Percentiles rank a stretch among this genome's conserved stretches.
phyloP scores from a whole-genome alignment of 2,797 vertebrate genomes.

The Lepus townsendii region DNA sequence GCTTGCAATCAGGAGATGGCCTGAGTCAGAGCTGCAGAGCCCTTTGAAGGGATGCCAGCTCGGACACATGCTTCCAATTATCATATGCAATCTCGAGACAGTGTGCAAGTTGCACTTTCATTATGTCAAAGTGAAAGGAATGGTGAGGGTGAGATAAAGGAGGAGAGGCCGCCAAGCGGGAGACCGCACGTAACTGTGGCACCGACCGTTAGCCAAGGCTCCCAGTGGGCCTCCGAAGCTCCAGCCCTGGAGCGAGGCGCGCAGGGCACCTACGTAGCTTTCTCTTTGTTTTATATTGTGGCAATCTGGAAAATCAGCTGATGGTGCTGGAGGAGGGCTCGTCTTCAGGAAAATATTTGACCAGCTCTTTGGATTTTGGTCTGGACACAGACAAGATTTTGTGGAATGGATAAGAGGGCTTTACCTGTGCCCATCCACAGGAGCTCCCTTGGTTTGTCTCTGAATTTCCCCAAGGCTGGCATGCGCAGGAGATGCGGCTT shows the following conservation, averaged over 20 bases:
- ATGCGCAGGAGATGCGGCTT: background rate
- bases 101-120: conserved; percentile 81
- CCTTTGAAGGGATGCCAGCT: conserved; percentile 86
- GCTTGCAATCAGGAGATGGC: conserved; percentile 84
- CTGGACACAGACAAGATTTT: background rate
- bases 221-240: background rate
- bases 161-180: conserved; percentile 46
- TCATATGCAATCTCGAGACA: conserved; percentile 73
- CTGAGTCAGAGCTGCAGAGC: conserved; percentile 74
- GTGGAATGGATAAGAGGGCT: background rate
- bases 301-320: background rate
- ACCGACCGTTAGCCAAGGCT: background rate
- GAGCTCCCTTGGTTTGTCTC: background rate
- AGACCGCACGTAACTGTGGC: background rate
- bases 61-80: conserved; percentile 84
- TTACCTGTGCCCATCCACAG: background rate
- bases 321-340: background rate
- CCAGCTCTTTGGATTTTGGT: background rate
- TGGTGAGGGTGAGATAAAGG: conserved; percentile 59
- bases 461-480: background rate
- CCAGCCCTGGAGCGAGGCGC: rapidly evolving
- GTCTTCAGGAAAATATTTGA: conserved; percentile 21
- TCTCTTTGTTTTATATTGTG: conserved; percentile 17
- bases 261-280: background rate
- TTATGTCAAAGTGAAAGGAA: conserved; percentile 81